Evolutionary conservation across 2,888 invertebrate genomes (phyloP).

Genomic region (Atethmia centrago): DNA sequence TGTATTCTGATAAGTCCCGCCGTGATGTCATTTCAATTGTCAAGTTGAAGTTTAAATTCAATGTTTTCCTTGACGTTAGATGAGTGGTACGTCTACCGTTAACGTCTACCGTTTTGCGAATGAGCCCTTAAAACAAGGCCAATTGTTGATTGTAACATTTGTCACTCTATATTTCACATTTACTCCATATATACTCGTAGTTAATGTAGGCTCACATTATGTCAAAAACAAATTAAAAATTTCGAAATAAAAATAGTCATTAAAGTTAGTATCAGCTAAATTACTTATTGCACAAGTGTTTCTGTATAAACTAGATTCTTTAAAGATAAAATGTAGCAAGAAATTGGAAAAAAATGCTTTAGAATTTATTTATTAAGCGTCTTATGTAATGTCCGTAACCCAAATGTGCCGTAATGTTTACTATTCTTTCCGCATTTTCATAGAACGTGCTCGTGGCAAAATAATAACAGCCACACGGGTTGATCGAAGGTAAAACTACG

Average conservation of each 20-base stretch:
- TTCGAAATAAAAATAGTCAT: constrained; percentile 17
- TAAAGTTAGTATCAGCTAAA: constrained; percentile 33
- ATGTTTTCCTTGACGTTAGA: not conserved
- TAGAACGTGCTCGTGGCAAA: constrained; percentile 3
- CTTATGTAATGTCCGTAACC: constrained; percentile 46
- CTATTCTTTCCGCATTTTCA: constrained; percentile 47
- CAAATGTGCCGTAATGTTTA: constrained; percentile 26
- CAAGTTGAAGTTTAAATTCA: not conserved
- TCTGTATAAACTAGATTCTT: constrained; percentile 50
- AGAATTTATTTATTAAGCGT: constrained; percentile 27
- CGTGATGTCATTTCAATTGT: too few species aligned
- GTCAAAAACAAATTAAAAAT: constrained; percentile 3
- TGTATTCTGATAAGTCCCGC: too few species aligned
- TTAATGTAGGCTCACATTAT: not conserved
- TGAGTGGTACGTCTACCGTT: not conserved
- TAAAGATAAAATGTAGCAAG: constrained; percentile 39
- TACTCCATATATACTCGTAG: not conserved
- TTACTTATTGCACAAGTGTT: constrained; percentile 47
- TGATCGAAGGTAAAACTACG: not conserved
- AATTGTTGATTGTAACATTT: not conserved
- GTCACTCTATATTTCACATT: not conserved
- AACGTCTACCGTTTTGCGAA: too few species aligned
- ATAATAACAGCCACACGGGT: not conserved
- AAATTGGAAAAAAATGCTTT: constrained; percentile 41
- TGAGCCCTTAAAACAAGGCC: too few species aligned